These are phyloP conservation scores for Heliconius erato DNA, from an alignment of 2,888 invertebrate genomes.

Conservation along the genomic window DNA sequence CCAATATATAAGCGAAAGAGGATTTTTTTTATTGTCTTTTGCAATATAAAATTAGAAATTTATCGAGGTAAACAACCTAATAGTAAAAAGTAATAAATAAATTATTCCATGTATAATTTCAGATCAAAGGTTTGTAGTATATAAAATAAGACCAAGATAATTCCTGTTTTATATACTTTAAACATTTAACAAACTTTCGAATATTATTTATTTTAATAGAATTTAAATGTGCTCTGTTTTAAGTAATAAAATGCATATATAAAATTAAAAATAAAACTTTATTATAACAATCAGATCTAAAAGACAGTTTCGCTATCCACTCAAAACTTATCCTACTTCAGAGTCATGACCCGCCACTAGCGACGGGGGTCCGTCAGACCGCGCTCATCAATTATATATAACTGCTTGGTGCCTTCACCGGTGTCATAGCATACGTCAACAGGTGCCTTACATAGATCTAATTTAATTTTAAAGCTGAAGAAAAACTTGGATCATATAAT, in stretches of 20 bases:
- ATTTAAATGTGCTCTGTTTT: too few species aligned
- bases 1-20: constrained; percentile 49
- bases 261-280: neutral
- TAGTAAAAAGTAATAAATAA: too few species aligned
- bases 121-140: too few species aligned
- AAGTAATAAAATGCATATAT: neutral
- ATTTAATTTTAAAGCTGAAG: constrained; percentile 50
- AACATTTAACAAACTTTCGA: too few species aligned
- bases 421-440: constrained; percentile 65
- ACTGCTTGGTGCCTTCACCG: constrained; percentile 53
- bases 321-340: constrained; percentile 7
- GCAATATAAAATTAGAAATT: neutral
- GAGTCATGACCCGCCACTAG: constrained; percentile 60
- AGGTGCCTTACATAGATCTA: constrained; percentile 63
- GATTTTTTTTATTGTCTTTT: neutral
- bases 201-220: too few species aligned
- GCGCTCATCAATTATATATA: constrained; percentile 70
- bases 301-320: neutral
- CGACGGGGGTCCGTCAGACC: constrained; percentile 69
- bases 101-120: too few species aligned
- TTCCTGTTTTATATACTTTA: too few species aligned
- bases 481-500: constrained; percentile 34
- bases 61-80: too few species aligned
- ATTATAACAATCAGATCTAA: neutral
- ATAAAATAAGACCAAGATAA: too few species aligned